Evolutionary conservation across 2,888 invertebrate species (phyloP).

Genomic region (Xestia c-nigrum): DNA sequence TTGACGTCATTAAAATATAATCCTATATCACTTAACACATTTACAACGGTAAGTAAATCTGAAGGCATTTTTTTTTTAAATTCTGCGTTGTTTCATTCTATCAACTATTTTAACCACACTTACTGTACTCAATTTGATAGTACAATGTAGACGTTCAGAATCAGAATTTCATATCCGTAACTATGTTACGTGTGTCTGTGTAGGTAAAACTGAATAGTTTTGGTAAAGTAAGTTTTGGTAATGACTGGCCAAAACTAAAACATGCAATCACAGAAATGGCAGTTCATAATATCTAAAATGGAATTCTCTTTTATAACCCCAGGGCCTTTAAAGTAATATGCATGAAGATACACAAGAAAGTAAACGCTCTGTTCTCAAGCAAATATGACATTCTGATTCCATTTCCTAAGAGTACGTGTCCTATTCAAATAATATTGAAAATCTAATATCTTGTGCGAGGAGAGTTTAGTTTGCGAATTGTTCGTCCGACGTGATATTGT

Average conservation of each 20-base stretch:
- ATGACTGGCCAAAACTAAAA: not conserved
- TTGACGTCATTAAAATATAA: conserved; percentile 70
- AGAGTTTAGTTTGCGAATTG: conserved; percentile 48
- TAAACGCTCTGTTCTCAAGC: conserved; percentile 34
- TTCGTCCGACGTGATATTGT: conserved; percentile 52
- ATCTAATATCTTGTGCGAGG: conserved; percentile 55
- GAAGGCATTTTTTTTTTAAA: too few species aligned
- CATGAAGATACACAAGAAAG: conserved; percentile 29
- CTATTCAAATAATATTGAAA: conserved; percentile 63
- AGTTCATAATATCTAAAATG: not conserved
- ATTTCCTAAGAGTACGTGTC: conserved; percentile 49
- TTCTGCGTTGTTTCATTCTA: not conserved
- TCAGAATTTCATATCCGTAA: not conserved
- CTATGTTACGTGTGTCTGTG: not conserved
- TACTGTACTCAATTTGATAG: not conserved
- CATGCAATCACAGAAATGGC: not conserved
- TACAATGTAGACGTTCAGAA: not conserved
- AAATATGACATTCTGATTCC: conserved; percentile 55
- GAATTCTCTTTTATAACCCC: not conserved
- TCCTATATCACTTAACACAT: conserved; percentile 70
- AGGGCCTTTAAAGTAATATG: conserved; percentile 34
- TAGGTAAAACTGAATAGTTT: not conserved
- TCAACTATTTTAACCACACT: not conserved
- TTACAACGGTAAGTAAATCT: conserved; percentile 65
- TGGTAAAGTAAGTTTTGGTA: not conserved